Evolutionary conservation across 2,888 invertebrate genomes (phyloP).

Genomic region (Stictocephala bisonia): DNA sequence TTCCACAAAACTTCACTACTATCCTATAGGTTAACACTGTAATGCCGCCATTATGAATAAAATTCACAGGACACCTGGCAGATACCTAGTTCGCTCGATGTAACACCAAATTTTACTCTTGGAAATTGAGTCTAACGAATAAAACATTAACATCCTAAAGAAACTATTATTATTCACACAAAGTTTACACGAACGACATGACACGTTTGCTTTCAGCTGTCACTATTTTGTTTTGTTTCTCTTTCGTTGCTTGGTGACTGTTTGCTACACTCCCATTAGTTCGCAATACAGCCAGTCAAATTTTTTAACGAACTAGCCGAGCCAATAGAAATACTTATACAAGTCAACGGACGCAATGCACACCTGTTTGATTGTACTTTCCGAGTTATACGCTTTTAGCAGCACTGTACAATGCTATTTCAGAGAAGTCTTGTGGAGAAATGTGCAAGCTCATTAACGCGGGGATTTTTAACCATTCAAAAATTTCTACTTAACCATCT

Average conservation of each 20-base stretch:
- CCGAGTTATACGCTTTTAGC: background rate
- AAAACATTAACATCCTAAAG: too few species aligned
- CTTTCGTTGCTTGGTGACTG: conserved; percentile 23
- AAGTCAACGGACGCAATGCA: conserved; percentile 49
- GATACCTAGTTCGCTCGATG: too few species aligned
- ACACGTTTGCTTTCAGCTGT: conserved; percentile 19
- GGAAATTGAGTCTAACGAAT: too few species aligned
- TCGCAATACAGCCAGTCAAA: conserved; percentile 14
- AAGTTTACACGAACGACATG: too few species aligned
- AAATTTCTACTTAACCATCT: too few species aligned
- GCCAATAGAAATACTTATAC: conserved; percentile 12
- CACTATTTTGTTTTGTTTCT: conserved; percentile 18
- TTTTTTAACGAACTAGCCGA: conserved; percentile 31
- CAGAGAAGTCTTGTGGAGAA: background rate
- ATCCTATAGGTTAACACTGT: conserved; percentile 14
- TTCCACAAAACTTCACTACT: background rate
- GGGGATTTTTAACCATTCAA: conserved; percentile 2
- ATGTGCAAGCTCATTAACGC: background rate
- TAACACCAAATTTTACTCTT: too few species aligned
- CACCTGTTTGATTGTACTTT: conserved; percentile 45
- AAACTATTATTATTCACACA: too few species aligned
- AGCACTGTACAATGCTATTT: background rate
- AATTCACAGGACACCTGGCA: too few species aligned
- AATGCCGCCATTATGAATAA: conserved; percentile 31
- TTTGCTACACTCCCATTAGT: background rate